These are phyloP conservation scores for Pseudopodoces humilis DNA, from an alignment of 2,113 vertebrate genomes.

Conservation along the genomic window DNA sequence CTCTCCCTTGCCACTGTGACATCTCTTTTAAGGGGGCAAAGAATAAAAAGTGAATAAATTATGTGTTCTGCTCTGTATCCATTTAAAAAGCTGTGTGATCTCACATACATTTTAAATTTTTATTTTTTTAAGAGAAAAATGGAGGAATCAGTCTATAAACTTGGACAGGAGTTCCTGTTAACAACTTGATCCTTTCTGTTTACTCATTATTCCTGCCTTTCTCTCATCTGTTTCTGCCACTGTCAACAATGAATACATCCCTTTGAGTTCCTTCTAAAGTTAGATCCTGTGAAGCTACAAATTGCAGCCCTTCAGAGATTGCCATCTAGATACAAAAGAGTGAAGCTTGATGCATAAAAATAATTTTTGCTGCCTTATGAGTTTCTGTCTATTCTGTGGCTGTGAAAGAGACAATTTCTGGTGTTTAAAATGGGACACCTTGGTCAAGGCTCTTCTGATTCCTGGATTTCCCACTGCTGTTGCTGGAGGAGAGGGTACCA, in stretches of 20 bases:
- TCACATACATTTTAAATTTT: background rate
- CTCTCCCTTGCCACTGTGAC: constrained; percentile 31
- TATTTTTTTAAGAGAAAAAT: background rate
- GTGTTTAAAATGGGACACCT: background rate
- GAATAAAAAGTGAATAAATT: constrained; percentile 29
- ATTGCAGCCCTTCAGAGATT: background rate
- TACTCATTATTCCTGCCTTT: background rate
- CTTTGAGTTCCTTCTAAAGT: background rate
- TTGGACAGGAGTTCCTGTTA: background rate
- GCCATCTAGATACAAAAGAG: background rate
- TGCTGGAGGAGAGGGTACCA: background rate
- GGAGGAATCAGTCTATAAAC: background rate
- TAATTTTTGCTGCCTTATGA: background rate
- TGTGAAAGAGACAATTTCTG: background rate
- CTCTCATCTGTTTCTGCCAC: background rate
- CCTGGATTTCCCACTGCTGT: background rate
- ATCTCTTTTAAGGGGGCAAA: constrained; percentile 57
- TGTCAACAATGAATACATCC: background rate
- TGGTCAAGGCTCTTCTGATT: background rate
- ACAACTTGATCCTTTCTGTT: background rate
- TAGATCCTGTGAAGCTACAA: background rate
- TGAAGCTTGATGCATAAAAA: background rate
- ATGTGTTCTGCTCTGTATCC: background rate
- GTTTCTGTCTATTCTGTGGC: background rate
- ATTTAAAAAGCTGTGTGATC: background rate